Base-by-base conservation (phyloP, 1,140 invertebrate species). In the Aplysia californica region DNA sequence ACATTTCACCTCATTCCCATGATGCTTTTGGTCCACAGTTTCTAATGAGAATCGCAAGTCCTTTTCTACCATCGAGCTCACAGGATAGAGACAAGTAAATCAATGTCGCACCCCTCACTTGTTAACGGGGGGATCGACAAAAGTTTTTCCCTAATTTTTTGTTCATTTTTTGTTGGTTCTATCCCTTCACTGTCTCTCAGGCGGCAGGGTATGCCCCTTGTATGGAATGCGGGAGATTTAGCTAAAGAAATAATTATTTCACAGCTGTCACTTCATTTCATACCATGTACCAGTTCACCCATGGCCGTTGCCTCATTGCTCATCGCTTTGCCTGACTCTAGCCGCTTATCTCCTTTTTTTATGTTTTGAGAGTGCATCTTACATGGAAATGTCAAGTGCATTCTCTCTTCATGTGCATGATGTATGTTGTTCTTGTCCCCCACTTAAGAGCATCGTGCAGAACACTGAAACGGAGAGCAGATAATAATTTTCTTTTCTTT, bases 71-170 rank as follows among this genome's bases (percentile, higher is more conserved):
- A 33, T 36, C 77, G 38, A 75, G 66, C 23, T 20, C 38, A 55
- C 31, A 56, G 39, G 66, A 78, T 39, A 78, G 23, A 61, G 55
- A 68, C 50, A 79, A 79, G 77, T 79, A 79, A 75, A 61, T 73
- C 23, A 29, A 18, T 35, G 3, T 73, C 23, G n/a, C 41, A 21
- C 56, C 26, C 31, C 38, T 36, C 65, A 26, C 38, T 36, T 26
- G 3, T 68, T 33, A n/a, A 18, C 26, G 31, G 26, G n/a, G n/a
- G n/a, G n/a, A n/a, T n/a, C n/a, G n/a, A n/a, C n/a, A n/a, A n/a
- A n/a, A 5, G 0, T 56, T 65, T 36, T 26, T 68, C 69, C 15
- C 20, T 59, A 69, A 21, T 33, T 44, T 77, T 36, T 50, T 26
- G 55, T 29, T 71, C 29, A 23, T n/a, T 44, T 39, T 70, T 71